These are phyloP conservation scores for Brevimyrus niger DNA, from an alignment of 2,113 vertebrate genomes.

Conservation along the genomic window DNA sequence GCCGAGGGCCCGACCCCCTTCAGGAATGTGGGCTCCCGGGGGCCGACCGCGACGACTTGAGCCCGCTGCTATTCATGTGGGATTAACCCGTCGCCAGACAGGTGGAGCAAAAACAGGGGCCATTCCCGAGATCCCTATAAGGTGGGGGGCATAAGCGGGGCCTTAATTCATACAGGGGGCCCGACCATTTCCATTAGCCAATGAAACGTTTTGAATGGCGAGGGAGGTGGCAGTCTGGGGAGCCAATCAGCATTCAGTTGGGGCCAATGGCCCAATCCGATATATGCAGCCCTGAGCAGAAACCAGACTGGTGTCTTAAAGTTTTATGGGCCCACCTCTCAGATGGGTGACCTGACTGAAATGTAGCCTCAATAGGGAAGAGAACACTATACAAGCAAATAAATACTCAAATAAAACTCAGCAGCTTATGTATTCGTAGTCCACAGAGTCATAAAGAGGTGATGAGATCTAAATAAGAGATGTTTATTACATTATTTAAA, in stretches of 20 bases:
- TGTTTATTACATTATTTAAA: not conserved
- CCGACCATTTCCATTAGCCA: not conserved
- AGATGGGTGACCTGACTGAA: not conserved
- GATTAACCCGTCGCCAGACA: constrained; percentile 58
- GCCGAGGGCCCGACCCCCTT: not conserved
- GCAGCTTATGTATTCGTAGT: not conserved
- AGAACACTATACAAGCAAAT: not conserved
- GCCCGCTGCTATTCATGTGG: constrained; percentile 34
- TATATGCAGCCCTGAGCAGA: not conserved
- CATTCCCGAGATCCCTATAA: not conserved
- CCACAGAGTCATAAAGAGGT: not conserved
- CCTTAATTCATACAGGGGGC: not conserved
- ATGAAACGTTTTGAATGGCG: not conserved
- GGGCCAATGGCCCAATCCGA: not conserved
- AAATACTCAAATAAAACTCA: not conserved
- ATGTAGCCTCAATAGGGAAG: not conserved
- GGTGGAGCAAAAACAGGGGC: not conserved
- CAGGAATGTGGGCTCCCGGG: constrained; percentile 41
- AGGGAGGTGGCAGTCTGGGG: not conserved
- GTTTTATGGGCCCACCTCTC: not conserved
- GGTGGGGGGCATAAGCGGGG: not conserved
- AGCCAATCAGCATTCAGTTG: not conserved
- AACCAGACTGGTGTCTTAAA: not conserved
- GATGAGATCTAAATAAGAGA: not conserved
- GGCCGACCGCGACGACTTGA: constrained; percentile 23